Evolutionary conservation across 1,140 invertebrate genomes (phyloP).

Genomic region (Reticulitermes speratus): DNA sequence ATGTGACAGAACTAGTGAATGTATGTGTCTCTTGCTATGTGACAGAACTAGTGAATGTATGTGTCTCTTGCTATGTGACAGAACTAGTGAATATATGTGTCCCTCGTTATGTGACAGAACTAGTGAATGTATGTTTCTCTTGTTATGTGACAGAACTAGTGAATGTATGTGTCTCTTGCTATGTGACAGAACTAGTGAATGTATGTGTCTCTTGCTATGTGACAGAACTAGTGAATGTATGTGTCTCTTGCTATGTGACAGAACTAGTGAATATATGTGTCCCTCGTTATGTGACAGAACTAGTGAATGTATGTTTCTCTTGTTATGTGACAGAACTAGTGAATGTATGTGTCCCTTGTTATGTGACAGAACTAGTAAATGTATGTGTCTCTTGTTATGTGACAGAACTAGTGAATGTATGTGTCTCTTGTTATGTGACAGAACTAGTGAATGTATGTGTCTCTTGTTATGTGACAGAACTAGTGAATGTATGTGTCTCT

Average conservation of each 20-base stretch:
- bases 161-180: background rate
- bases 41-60: background rate
- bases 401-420: conserved; percentile 33
- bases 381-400: conserved; percentile 31
- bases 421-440: conserved; percentile 34
- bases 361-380: conserved; percentile 37
- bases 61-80: conserved; percentile 34
- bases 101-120: background rate
- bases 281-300: conserved; percentile 36
- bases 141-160: conserved; percentile 37
- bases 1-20: conserved; percentile 36
- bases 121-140: background rate
- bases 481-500: conserved; percentile 26
- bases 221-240: conserved; percentile 31
- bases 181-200: background rate
- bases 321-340: conserved; percentile 38
- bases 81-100: conserved; percentile 27
- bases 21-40: background rate
- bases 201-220: conserved; percentile 32
- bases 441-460: conserved; percentile 27
- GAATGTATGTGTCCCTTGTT: conserved; percentile 21
- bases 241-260: background rate
- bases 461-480: conserved; percentile 36
- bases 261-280: background rate
- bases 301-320: conserved; percentile 26